Evolutionary conservation across 2,888 invertebrate species (phyloP), one percentile per base, ranked within the genome.

Genomic region (Drosophila eohydei): DNA sequence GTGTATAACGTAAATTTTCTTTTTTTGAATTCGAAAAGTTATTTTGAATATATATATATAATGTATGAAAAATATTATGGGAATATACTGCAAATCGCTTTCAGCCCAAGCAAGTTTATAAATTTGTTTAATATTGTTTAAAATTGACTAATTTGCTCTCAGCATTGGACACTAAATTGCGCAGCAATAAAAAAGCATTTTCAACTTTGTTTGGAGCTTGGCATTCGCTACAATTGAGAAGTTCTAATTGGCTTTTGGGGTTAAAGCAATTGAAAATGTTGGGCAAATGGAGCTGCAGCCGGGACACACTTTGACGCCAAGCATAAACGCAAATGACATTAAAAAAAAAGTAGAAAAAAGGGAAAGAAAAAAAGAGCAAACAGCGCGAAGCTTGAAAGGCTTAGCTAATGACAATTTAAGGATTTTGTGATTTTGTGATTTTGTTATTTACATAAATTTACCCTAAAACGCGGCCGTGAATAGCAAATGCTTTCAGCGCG

Each of bases 321-420:
- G 55, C 21, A 11, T 14, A 21, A 65, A 12, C 8, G 40, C 30
- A 30, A 55, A 55, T 40, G 41, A 41, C 16, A 41, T 50, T 16
- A 38, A 14, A 21, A 30, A 21, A 32, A 1, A 12, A 2, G 36
- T 8, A 46, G 52, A 38, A 48, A 50, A 16, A 46, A 26, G 3
- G 28, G 6, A 11, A 3, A 0, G 28, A 28, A 38, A 51, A 62
- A 51, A 64, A 46, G 36, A 50, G 68, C 71, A 60, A 21, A 63
- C 61, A 32, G 57, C 54, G 69, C 80, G 63, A 80, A 70, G 67
- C 76, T 65, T 65, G 71, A 74, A 81, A 81, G 89, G 89, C 84
- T 86, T 89, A 80, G 75, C 88, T 83, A 86, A 86, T 86, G 87
- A 87, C 84, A 89, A 86, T 86, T 86, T 86, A 78, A 87, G 89